Evolutionary conservation across 2,888 invertebrate genomes (phyloP), one percentile per base, ranked within the genome.

Genomic region (Zygogramma bicolorata): DNA sequence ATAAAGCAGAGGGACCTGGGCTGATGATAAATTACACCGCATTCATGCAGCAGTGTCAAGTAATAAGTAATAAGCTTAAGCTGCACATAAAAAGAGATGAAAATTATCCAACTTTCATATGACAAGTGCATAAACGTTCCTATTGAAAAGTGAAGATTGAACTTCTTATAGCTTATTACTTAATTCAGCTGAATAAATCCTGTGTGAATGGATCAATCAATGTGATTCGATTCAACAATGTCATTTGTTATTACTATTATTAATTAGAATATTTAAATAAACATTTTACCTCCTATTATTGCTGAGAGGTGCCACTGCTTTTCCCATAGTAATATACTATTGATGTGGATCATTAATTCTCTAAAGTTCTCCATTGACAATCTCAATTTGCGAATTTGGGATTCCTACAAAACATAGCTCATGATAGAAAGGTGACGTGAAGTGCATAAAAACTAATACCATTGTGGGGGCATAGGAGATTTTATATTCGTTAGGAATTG

Each of bases 301-400:
- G 95, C 90, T 67, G 92, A 93, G 34, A 97, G 95, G 86, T 95
- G 93, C 91, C 94, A 94, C 75, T 93, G 92, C 81, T 95, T 93
- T 81, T 96, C 95, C 97, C 97, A 97, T 68, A 94, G 86, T 27
- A 95, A 87, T 22, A 95, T 87, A 0, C 93, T 92, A 83, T 93
- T 92, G 13, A 92, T 79, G 0, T 91, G 90, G 34, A 95, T 85
- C 65, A 95, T 88, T n/a, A 93, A 89, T 88, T 94, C 92, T 71
- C 94, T 91, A 92, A 93, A 95, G 49, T 91, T 91, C 83, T 94
- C 94, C 80, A 95, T 86, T 75, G 91, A 89, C 76, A 93, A 89
- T 83, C 93, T 93, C 66, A 95, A 84, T 83, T 91, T 92, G 82
- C 93, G 92, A 74, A 92, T 91, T 84, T 93, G 91, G 78, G 92